Conservation (phyloP, 2,797 vertebrate species). For the Gymnocypris eckloni region DNA sequence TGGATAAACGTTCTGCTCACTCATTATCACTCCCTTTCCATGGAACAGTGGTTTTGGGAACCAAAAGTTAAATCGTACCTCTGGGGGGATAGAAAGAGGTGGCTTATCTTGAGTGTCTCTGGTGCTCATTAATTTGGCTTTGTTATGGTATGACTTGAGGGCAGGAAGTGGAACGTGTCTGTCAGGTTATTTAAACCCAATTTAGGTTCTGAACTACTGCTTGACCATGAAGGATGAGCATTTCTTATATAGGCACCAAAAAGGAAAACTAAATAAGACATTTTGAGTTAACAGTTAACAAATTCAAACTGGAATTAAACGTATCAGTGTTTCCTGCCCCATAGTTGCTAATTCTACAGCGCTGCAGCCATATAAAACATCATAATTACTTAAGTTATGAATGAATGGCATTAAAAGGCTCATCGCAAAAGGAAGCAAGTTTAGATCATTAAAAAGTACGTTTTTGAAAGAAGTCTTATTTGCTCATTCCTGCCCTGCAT, state of each 20-base stretch:
- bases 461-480: background rate
- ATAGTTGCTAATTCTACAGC: background rate
- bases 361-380: no score
- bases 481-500: background rate
- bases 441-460: background rate
- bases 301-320: background rate
- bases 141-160: conserved; percentile 49
- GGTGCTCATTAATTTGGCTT: conserved; percentile 59
- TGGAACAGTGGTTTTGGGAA: conserved; percentile 24
- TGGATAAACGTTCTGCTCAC: conserved; percentile 15
- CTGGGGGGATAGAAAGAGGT: background rate
- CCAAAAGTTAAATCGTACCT: conserved; percentile 16
- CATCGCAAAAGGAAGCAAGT: background rate
- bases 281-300: background rate
- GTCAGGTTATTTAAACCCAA: conserved; percentile 63
- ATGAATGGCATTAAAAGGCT: background rate
- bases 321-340: background rate
- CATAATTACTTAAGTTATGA: background rate
- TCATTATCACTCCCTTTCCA: conserved; percentile 31
- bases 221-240: conserved; percentile 52
- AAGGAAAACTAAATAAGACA: background rate
- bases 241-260: background rate
- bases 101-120: conserved; percentile 46
- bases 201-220: conserved; percentile 62
- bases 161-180: conserved; percentile 56